Conservation (phyloP, 2,888 invertebrate species). For the Busseola fusca region DNA sequence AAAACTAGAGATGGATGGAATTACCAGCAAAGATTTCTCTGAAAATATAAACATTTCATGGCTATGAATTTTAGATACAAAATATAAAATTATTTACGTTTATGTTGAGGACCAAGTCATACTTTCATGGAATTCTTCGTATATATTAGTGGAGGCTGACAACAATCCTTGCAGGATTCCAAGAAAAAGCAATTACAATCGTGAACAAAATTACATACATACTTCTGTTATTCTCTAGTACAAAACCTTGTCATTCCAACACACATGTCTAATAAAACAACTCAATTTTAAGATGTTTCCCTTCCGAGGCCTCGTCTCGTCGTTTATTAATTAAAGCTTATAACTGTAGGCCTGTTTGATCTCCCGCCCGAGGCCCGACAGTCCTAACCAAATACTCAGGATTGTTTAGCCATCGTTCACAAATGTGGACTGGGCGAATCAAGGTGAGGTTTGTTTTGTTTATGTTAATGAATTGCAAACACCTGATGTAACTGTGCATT, state of each 20-base stretch:
- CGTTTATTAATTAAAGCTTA: conserved; percentile 53
- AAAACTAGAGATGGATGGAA: conserved; percentile 11
- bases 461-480: conserved; percentile 53
- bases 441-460: conserved; percentile 53
- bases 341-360: conserved; percentile 42
- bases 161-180: conserved; percentile 5
- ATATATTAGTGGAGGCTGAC: neutral
- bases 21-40: conserved; percentile 6
- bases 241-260: neutral
- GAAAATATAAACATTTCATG: conserved; percentile 9
- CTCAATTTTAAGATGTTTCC: conserved; percentile 28
- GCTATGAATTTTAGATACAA: neutral
- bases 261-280: conserved; percentile 11
- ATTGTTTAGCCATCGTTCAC: conserved; percentile 57
- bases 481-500: conserved; percentile 30
- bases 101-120: neutral
- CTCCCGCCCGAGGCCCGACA: conserved; percentile 25
- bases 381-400: conserved; percentile 61
- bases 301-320: conserved; percentile 6
- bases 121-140: neutral
- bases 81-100: neutral
- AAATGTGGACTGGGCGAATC: conserved; percentile 48
- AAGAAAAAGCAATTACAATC: neutral
- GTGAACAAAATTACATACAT: neutral
- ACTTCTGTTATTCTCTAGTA: neutral